phyloP scores from a whole-genome alignment of 2,888 invertebrate species.

The Nezara viridula region DNA sequence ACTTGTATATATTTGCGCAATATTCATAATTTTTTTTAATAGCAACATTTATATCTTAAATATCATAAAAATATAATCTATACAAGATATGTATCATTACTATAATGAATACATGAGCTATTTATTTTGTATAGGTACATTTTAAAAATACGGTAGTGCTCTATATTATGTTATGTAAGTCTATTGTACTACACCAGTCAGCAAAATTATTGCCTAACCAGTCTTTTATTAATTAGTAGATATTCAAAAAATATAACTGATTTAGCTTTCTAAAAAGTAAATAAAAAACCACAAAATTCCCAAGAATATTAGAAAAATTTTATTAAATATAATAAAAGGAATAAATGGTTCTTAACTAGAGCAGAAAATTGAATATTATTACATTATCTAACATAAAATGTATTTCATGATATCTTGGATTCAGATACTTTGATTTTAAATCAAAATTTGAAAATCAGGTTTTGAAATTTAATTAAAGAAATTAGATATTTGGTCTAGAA shows the following conservation, averaged over 20 bases:
- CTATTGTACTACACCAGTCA: slow-evolving; percentile 36
- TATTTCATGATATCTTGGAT: not conserved
- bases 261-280: not conserved
- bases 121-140: slow-evolving; percentile 42
- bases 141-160: slow-evolving; percentile 42
- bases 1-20: slow-evolving; percentile 57
- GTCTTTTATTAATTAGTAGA: not conserved
- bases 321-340: not conserved
- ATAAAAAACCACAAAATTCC: not conserved
- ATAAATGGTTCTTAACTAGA: not conserved
- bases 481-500: not conserved
- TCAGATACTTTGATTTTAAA: not conserved
- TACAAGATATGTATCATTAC: slow-evolving; percentile 59
- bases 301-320: not conserved
- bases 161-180: slow-evolving; percentile 42
- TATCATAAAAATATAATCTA: slow-evolving; percentile 59
- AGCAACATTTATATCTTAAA: slow-evolving; percentile 54
- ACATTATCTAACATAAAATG: not conserved
- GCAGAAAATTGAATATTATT: not conserved
- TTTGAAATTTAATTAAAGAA: not conserved
- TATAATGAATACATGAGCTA: slow-evolving; percentile 59
- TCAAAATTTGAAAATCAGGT: not conserved
- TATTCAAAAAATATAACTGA: not conserved
- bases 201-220: slow-evolving; percentile 39
- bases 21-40: slow-evolving; percentile 29